phyloP scores from a whole-genome alignment of 2,797 vertebrate genomes.

The Florisuga fusca region DNA sequence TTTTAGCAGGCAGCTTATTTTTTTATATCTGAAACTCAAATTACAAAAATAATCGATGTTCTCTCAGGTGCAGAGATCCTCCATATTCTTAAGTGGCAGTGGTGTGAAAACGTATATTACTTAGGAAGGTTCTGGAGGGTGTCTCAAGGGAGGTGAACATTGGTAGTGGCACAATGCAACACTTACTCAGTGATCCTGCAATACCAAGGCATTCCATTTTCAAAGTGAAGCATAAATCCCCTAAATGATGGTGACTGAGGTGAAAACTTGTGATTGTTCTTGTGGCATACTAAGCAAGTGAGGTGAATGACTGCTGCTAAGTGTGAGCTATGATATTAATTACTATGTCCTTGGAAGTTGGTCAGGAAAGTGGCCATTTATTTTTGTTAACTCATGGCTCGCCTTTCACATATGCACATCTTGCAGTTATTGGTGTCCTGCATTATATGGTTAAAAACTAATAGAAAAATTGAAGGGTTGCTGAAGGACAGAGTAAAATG shows the following conservation, averaged over 20 bases:
- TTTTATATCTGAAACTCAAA: not conserved
- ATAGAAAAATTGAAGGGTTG: slow-evolving; percentile 41
- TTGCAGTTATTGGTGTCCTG: slow-evolving; percentile 38
- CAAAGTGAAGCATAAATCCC: slow-evolving; percentile 8
- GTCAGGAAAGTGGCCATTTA: slow-evolving; percentile 28
- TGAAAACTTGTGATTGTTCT: slow-evolving; percentile 27
- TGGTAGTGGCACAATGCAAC: slow-evolving; percentile 25
- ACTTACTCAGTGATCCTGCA: slow-evolving; percentile 17
- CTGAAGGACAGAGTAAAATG: slow-evolving; percentile 45
- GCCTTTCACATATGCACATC: slow-evolving; percentile 33
- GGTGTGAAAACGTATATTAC: slow-evolving; percentile 7
- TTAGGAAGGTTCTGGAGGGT: slow-evolving; percentile 16
- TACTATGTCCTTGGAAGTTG: not conserved
- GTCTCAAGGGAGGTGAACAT: not conserved
- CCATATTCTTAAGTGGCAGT: slow-evolving; percentile 1
- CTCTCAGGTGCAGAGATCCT: slow-evolving; percentile 17
- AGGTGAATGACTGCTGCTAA: slow-evolving; percentile 30
- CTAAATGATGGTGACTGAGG: not conserved
- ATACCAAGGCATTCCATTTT: slow-evolving; percentile 26
- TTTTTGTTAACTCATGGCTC: slow-evolving; percentile 24
- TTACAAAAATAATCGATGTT: not conserved
- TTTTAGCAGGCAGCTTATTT: slow-evolving; percentile 3
- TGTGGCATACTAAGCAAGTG: slow-evolving; percentile 17
- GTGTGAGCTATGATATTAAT: not conserved
- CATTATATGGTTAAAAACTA: slow-evolving; percentile 39